Base-by-base conservation (phyloP, 2,888 invertebrate genomes). In the Ormia ochracea region DNA sequence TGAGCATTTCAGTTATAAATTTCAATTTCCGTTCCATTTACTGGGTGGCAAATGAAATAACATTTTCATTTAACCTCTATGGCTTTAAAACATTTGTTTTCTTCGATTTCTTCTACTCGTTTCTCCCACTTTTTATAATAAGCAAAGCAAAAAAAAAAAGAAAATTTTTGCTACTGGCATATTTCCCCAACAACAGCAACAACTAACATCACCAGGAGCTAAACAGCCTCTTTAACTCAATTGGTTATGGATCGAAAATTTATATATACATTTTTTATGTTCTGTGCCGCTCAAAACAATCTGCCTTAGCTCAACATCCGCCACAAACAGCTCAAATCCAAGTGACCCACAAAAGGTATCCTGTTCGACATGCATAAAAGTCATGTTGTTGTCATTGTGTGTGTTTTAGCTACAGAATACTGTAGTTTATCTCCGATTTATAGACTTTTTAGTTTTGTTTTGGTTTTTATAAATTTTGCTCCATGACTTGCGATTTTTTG, bases 1-100 rank as follows among this genome's bases (percentile, higher is more conserved):
- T 63, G 76, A 76, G 76, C 68, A 78, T 81, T 72, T 80, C 66
- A 81, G 78, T 81, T 82, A 83, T 83, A 83, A 83, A 83, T 83
- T 83, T 83, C 81, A 83, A 83, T 83, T 83, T 82, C 82, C 81
- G 78, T 82, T 81, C 80, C 82, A 77, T 81, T 74, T 74, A 76
- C 81, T 78, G 82, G 82, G 72, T 80, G 81, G 81, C 81, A 83
- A 83, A 83, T 82, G 82, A 82, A 83, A 83, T 83, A 83, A 83
- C 83, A 83, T 82, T 83, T 83, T 83, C 83, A 81, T 82, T 83
- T 83, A 83, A 83, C 83, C 82, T 82, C 69, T 72, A 56, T 76
- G 81, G 66, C 81, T 72, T 75, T 26, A 81, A 65, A 75, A 50
- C 75, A 70, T 78, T 72, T 78, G 78, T 82, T 72, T 77, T 81